Evolutionary conservation across 2,888 invertebrate genomes (phyloP), one percentile per base, ranked within the genome.

Genomic region (Tachina lurida): DNA sequence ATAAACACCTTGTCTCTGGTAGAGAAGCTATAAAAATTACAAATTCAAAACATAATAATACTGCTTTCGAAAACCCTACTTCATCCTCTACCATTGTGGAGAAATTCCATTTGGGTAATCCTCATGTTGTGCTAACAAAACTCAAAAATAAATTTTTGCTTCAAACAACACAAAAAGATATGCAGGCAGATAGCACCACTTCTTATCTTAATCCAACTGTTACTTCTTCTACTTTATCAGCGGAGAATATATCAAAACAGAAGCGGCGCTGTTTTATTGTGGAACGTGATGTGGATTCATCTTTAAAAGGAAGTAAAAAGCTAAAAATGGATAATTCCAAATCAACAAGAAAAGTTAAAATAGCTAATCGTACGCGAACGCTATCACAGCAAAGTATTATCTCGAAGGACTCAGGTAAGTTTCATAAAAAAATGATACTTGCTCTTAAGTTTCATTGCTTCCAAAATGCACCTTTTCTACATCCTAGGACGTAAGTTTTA

Each of bases 21-120:
- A 43, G 12, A 15, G n/a, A 60, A 39, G 13, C 13, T 31, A 1
- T 13, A n/a, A 10, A 39, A 58, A 67, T 74, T 19, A 1, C 4
- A 12, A 56, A 41, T 58, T 39, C 5, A 71, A 76, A 70, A 17
- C 56, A 19, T 7, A 17, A 15, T 7, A 17, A 15, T 5, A 45
- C 73, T 43, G 73, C 71, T 9, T 77, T 73, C 60, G 67, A 83
- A 73, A 73, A 58, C 19, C 10, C 31, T 7, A 17, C 15, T 3
- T 31, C 83, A 19, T 12, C n/a, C n/a, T 10, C 12, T 10, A 3
- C 12, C 7, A 9, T 62, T n/a, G 74, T 60, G 56, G 71, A 73
- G 52, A 49, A 78, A 68, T 84, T 62, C 17, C 22, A 60, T 62
- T 54, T 78, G 71, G 74, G 82, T 78, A 82, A 81, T 76, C 80